phyloP scores from a whole-genome alignment of 2,113 vertebrate genomes.

The Meriones unguiculatus region DNA sequence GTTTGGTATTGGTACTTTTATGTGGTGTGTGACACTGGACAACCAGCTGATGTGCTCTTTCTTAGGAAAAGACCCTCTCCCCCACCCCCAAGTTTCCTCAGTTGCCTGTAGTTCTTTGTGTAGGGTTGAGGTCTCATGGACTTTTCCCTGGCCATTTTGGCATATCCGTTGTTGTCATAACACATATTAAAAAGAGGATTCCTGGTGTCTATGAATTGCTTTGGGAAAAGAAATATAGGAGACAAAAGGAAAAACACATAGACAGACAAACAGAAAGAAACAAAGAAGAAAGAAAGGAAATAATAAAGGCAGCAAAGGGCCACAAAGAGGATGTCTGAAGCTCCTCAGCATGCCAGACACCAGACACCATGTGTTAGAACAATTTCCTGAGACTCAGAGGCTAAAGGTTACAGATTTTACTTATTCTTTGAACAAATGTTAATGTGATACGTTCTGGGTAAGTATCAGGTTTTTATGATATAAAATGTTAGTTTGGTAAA shows the following conservation, averaged over 20 bases:
- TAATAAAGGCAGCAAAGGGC: too few species aligned
- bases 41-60: neutral
- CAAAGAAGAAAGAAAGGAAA: too few species aligned
- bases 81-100: neutral
- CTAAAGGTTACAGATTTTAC: neutral
- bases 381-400: neutral
- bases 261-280: too few species aligned
- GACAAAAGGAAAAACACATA: too few species aligned
- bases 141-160: neutral
- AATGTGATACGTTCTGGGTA: neutral
- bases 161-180: neutral
- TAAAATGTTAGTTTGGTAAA: neutral
- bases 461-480: neutral
- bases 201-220: neutral
- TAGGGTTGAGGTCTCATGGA: neutral
- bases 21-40: neutral
- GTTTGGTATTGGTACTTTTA: neutral
- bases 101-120: neutral
- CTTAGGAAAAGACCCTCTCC: neutral
- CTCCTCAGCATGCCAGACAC: neutral
- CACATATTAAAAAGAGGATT: neutral
- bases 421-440: neutral
- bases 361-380: neutral
- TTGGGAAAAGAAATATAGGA: neutral
- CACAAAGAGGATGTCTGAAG: too few species aligned